Evolutionary conservation across 2,888 invertebrate species (phyloP), one percentile per base, ranked within the genome.

Genomic region (Caradrina clavipalpis): DNA sequence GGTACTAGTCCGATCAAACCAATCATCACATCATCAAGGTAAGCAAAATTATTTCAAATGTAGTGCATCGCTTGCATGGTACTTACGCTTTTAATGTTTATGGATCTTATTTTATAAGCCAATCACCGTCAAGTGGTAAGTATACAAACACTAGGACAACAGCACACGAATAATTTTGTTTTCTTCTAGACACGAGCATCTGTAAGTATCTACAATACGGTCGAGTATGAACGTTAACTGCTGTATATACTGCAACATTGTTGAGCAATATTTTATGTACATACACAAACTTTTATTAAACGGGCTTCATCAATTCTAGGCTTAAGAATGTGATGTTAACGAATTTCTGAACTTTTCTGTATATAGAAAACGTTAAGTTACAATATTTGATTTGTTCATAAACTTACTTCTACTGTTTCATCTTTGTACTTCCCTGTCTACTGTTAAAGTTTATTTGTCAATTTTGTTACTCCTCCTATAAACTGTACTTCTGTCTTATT

Each of bases 241-340:
- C 95, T 95, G 95, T 95, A 95, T 68, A 95, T 94, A 93, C 78
- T 83, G 93, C 93, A 74, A 85, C 54, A 76, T 73, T 78, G 85
- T 75, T 84, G 77, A 77, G 71, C 81, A 84, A 83, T 76, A 66
- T 67, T 86, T 81, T 90, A 87, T 87, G 90, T 89, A 90, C 87
- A 89, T 78, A 86, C 81, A 83, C 80, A 73, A 53, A 58, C 75
- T 69, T 83, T 81, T 85, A 81, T 85, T 88, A 73, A 85, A 86
- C 81, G 82, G 75, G 90, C 90, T 90, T 91, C 76, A 45, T 80
- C 53, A 71, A 76, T 77, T 76, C 73, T 83, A 78, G 65, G 86
- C 87, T 89, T 88, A 83, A 64, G 65, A 80, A 71, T 75, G 76
- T 55, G 62, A 72, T 76, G 57, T 69, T 51, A 54, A 74, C 73